Evolutionary conservation across 2,113 vertebrate species (phyloP).

Genomic region (Piprites chloris): DNA sequence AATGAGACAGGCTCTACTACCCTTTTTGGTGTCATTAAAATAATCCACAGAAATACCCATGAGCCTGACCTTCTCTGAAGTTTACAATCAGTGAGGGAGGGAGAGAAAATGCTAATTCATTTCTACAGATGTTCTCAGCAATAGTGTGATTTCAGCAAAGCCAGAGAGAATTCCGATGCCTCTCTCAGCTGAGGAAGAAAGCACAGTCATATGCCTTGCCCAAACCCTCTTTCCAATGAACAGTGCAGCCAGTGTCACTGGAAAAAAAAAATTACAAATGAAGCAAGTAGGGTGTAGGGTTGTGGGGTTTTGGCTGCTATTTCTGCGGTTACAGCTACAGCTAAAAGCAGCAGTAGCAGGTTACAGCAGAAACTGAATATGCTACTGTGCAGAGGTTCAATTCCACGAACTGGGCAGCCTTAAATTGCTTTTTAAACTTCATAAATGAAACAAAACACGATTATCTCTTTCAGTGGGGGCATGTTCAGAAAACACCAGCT

Average conservation of each 20-base stretch:
- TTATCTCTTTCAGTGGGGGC: not conserved
- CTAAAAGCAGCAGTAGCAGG: slow-evolving; percentile 30
- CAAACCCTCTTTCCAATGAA: not conserved
- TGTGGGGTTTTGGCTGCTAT: not conserved
- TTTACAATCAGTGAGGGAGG: not conserved
- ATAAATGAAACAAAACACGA: not conserved
- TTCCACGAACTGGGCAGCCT: not conserved
- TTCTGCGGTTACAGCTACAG: slow-evolving; percentile 25
- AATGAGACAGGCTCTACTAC: not conserved
- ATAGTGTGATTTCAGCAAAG: not conserved
- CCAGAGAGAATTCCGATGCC: not conserved
- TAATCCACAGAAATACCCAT: not conserved
- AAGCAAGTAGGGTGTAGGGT: not conserved
- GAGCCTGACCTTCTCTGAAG: not conserved
- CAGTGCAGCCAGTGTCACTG: slow-evolving; percentile 28
- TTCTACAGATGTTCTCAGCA: not conserved
- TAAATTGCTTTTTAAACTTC: not conserved
- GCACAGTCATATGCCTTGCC: not conserved
- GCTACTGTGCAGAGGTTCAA: slow-evolving; percentile 11
- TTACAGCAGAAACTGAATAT: slow-evolving; percentile 49
- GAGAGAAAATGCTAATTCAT: not conserved
- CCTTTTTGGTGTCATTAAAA: not conserved
- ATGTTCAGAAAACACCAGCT: not conserved
- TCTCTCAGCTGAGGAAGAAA: slow-evolving; percentile 22
- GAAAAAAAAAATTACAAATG: not conserved